Conservation (phyloP, 1,140 invertebrate species). For the Neuroterus valhalla region DNA sequence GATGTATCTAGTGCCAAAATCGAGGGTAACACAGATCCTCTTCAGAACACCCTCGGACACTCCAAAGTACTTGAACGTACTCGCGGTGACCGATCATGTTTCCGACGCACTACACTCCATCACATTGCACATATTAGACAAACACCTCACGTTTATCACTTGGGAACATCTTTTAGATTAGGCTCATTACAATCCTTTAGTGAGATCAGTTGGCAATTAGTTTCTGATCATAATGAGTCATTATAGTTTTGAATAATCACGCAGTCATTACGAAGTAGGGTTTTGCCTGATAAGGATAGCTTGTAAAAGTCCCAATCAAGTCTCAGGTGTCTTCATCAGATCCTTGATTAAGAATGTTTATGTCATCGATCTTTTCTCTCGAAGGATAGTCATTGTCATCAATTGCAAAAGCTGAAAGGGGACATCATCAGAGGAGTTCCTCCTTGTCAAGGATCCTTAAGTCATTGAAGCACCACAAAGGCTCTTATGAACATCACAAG, state of each 20-base stretch:
- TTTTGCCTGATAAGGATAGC: neutral
- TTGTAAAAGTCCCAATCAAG: neutral
- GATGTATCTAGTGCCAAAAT: neutral
- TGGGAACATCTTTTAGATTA: neutral
- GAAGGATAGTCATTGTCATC: too few species aligned
- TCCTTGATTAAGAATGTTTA: neutral
- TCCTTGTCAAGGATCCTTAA: too few species aligned
- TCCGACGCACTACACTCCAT: slow-evolving; percentile 56
- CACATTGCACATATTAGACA: slow-evolving; percentile 21
- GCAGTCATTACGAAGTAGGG: too few species aligned
- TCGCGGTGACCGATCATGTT: slow-evolving; percentile 54
- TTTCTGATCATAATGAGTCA: too few species aligned
- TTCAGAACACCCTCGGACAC: slow-evolving; percentile 50
- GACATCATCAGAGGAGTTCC: too few species aligned
- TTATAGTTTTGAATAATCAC: too few species aligned
- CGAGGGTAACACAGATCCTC: slow-evolving; percentile 34
- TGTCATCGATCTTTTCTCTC: too few species aligned
- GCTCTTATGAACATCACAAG: neutral
- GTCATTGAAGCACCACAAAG: neutral
- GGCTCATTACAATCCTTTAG: too few species aligned
- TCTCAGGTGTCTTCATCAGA: neutral
- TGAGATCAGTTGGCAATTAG: too few species aligned
- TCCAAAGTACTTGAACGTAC: slow-evolving; percentile 54
- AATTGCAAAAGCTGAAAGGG: too few species aligned
- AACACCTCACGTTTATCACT: neutral